Evolutionary conservation across 2,113 vertebrate genomes (phyloP).

Genomic region (Tupaia tana): DNA sequence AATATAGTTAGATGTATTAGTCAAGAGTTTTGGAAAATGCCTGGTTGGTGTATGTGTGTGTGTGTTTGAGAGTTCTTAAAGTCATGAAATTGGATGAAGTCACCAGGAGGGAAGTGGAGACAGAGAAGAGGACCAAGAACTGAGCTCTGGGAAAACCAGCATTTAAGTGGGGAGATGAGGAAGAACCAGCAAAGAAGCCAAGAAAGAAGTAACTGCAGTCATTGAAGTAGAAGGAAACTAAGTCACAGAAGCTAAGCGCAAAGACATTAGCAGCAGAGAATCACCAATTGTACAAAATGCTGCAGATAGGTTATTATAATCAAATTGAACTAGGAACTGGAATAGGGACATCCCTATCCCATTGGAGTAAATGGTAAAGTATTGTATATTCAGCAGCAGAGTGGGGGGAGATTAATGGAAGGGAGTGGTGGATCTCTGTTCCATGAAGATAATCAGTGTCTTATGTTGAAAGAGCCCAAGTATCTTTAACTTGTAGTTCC

Average conservation of each 20-base stretch:
- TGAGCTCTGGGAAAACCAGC: not conserved
- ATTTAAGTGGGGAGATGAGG: not conserved
- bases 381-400: not conserved
- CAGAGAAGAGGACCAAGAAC: not conserved
- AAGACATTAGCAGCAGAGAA: conserved; percentile 11
- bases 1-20: not conserved
- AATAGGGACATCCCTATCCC: not conserved
- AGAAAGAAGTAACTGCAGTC: not conserved
- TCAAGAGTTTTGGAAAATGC: not conserved
- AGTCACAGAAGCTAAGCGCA: not conserved
- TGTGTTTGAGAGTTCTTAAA: not conserved
- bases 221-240: not conserved
- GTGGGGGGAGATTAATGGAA: not conserved
- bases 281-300: not conserved
- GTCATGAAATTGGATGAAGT: not conserved
- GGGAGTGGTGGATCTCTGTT: not conserved
- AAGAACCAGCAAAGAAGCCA: not conserved
- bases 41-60: not conserved
- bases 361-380: not conserved
- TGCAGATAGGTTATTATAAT: not conserved
- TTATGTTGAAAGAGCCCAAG: not conserved
- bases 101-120: not conserved
- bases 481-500: conserved; percentile 8
- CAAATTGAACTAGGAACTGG: not conserved
- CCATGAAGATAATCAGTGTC: not conserved